Conservation (phyloP, 2,797 vertebrate species). For the Serranus cabrilla region DNA sequence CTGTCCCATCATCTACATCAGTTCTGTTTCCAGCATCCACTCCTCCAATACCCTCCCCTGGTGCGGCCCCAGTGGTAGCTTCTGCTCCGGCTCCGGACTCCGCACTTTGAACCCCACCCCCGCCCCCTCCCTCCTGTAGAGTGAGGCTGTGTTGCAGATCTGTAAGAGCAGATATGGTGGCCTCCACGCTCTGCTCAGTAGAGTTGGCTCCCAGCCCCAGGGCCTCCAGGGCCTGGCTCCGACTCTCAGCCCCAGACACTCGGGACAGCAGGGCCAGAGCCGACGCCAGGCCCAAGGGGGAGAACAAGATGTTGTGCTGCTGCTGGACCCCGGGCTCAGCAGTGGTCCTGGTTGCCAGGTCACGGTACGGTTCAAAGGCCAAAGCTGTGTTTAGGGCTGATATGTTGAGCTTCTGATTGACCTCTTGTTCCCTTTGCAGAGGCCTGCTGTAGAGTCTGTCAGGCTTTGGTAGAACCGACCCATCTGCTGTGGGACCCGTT, state of each 20-base stretch:
- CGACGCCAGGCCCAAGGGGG: constrained; percentile 45
- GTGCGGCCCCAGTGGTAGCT: constrained; percentile 1
- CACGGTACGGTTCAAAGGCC: constrained; percentile 62
- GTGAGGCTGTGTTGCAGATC: constrained; percentile 36
- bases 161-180: constrained; percentile 38
- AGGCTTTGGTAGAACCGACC: not conserved
- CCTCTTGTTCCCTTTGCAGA: constrained; percentile 18
- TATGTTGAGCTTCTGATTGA: constrained; percentile 32
- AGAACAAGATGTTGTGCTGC: constrained; percentile 48
- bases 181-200: constrained; percentile 31
- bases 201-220: constrained; percentile 42
- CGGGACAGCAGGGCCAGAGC: constrained; percentile 38
- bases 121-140: constrained; percentile 12
- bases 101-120: constrained; percentile 26
- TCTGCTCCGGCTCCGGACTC: not conserved
- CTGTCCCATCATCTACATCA: not conserved
- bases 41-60: not conserved
- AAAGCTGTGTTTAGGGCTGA: constrained; percentile 48
- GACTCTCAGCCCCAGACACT: constrained; percentile 26
- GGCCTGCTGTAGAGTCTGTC: constrained; percentile 9
- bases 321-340: constrained; percentile 6
- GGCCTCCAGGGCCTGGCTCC: constrained; percentile 36
- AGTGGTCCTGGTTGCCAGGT: constrained; percentile 27
- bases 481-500: constrained; percentile 5
- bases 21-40: constrained; percentile 1